These are phyloP conservation scores for Physocephala rufipes DNA, from an alignment of 2,888 invertebrate genomes.

Conservation along the genomic window DNA sequence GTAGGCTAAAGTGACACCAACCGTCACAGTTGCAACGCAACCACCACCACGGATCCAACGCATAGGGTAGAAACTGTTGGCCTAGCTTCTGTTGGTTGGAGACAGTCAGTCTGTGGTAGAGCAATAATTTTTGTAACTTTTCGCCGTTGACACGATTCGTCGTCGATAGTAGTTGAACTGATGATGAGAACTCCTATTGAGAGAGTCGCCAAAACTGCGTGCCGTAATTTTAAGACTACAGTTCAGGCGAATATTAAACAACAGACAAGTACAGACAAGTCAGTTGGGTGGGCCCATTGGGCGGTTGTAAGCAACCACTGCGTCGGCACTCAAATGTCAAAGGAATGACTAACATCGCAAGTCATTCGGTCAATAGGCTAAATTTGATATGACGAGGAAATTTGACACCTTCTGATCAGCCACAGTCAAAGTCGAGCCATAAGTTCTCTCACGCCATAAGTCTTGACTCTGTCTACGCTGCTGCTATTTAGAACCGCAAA, in stretches of 20 bases:
- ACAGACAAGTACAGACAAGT: not conserved
- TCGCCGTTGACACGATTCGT: constrained; percentile 1
- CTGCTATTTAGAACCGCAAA: constrained; percentile 15
- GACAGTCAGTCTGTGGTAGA: constrained; percentile 26
- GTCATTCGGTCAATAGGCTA: not conserved
- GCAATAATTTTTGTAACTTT: constrained; percentile 29
- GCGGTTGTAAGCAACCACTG: constrained; percentile 40
- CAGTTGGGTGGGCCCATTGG: constrained; percentile 36
- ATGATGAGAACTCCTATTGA: no score
- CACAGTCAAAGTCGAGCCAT: not conserved
- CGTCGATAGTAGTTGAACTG: no score
- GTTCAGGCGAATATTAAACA: constrained; percentile 21
- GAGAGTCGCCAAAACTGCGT: constrained; percentile 30
- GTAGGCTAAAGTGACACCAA: not conserved
- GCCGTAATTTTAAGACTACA: constrained; percentile 11
- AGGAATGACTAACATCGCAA: not conserved
- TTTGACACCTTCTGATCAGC: constrained; percentile 8
- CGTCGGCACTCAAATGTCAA: not conserved
- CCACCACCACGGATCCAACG: constrained; percentile 37
- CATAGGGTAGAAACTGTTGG: constrained; percentile 13
- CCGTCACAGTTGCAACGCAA: constrained; percentile 45
- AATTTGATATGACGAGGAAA: not conserved
- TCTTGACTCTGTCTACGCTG: not conserved
- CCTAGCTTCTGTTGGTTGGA: constrained; percentile 14
- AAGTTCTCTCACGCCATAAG: not conserved